These are phyloP conservation scores for Meleagris gallopavo DNA, from an alignment of 2,113 vertebrate genomes.

Conservation along the genomic window DNA sequence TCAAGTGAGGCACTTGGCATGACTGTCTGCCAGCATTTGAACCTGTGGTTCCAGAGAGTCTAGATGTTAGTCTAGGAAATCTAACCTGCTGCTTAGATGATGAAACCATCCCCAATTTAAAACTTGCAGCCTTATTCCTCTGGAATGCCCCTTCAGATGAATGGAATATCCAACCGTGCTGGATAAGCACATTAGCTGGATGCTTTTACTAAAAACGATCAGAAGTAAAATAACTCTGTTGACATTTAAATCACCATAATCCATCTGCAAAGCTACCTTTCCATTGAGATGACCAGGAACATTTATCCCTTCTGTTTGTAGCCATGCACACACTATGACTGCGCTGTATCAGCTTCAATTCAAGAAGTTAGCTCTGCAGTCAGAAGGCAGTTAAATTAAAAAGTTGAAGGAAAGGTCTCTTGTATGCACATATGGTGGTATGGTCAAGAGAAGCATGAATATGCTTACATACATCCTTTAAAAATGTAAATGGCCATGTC, in stretches of 20 bases:
- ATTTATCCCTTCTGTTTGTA: neutral
- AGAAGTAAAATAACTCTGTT: slow-evolving; percentile 67
- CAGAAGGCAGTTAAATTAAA: neutral
- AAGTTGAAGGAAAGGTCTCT: neutral
- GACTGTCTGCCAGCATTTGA: slow-evolving; percentile 58
- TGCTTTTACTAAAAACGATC: slow-evolving; percentile 58
- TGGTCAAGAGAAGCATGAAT: rapidly evolving
- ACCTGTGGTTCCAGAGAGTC: slow-evolving; percentile 75
- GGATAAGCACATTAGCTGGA: slow-evolving; percentile 50
- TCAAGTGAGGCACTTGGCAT: slow-evolving; percentile 18
- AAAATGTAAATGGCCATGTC: rapidly evolving
- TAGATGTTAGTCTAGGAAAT: slow-evolving; percentile 61
- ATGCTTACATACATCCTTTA: neutral
- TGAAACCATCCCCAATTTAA: slow-evolving; percentile 71
- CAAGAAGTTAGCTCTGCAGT: neutral
- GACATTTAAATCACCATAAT: slow-evolving; percentile 24
- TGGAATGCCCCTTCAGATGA: slow-evolving; percentile 59
- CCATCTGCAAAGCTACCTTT: neutral
- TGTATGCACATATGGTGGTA: rapidly evolving
- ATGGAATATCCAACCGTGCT: slow-evolving; percentile 35
- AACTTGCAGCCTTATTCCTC: slow-evolving; percentile 53
- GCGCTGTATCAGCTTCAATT: neutral
- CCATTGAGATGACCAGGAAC: neutral
- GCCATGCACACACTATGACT: neutral
- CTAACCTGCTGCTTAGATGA: slow-evolving; percentile 65